A percentile compares a stretch with the other conserved stretches of the same genome.
phyloP scores from a whole-genome alignment of 1,140 invertebrate genomes.

The Hetaerina americana region DNA sequence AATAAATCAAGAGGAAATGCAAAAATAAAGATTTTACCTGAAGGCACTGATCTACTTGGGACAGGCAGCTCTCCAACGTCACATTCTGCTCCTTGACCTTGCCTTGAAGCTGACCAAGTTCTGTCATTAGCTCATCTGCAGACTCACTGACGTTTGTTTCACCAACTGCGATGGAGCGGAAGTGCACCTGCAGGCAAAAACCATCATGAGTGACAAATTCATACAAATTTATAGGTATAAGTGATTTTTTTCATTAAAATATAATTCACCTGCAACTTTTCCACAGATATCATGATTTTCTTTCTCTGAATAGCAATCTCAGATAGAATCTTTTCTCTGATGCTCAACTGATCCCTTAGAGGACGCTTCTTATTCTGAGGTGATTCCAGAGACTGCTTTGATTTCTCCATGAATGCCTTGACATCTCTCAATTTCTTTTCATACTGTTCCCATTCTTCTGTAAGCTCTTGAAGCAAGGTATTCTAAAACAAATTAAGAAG shows the following conservation, averaged over 20 bases:
- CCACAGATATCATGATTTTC: constrained; percentile 80
- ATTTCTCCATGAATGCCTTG: constrained; percentile 76
- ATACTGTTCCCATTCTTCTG: constrained; percentile 91
- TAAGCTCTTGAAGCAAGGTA: constrained; percentile 75
- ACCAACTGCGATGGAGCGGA: constrained; percentile 65
- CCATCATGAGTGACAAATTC: not conserved
- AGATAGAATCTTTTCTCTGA: constrained; percentile 72
- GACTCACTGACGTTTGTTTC: constrained; percentile 59
- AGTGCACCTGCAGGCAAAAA: constrained; percentile 53
- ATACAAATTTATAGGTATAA: not conserved
- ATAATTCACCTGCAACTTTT: constrained; percentile 67
- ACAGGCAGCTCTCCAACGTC: constrained; percentile 60
- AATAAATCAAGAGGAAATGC: no score
- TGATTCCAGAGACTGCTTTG: constrained; percentile 59
- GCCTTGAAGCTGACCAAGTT: constrained; percentile 51
- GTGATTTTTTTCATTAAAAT: not conserved
- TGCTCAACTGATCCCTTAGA: constrained; percentile 66
- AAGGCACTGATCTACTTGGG: constrained; percentile 77
- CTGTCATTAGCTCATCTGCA: constrained; percentile 47
- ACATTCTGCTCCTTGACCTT: constrained; percentile 54
- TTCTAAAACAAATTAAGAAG: constrained; percentile 48
- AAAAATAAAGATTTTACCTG: no score
- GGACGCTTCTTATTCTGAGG: constrained; percentile 72
- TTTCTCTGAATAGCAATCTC: constrained; percentile 82
- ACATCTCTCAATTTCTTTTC: constrained; percentile 87